Conservation (phyloP, 1,140 invertebrate genomes). For the Drepana arcuata region DNA sequence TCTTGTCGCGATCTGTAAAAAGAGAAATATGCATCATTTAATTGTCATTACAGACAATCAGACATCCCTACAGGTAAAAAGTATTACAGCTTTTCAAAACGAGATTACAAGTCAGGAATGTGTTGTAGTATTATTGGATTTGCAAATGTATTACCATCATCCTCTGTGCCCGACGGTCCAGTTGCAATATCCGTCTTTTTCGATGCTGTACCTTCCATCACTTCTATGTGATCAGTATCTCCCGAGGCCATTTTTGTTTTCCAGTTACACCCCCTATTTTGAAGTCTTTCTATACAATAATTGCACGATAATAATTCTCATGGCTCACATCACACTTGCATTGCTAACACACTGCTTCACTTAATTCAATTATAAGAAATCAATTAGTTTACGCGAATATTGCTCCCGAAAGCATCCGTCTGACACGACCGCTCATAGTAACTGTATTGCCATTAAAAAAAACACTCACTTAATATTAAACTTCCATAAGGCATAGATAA, state of each 20-base stretch:
- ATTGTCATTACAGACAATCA: background rate
- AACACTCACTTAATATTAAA: slow-evolving; percentile 1
- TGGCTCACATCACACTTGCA: slow-evolving; percentile 61
- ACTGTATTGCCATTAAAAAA: slow-evolving; percentile 37
- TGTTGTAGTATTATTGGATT: slow-evolving; percentile 27
- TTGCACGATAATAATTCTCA: slow-evolving; percentile 53
- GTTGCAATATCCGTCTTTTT: slow-evolving; percentile 48
- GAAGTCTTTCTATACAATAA: slow-evolving; percentile 41
- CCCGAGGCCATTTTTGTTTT: slow-evolving; percentile 78
- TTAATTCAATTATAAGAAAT: slow-evolving; percentile 70
- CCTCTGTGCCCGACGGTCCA: slow-evolving; percentile 44
- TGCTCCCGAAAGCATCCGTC: slow-evolving; percentile 52
- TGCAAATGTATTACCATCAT: slow-evolving; percentile 49
- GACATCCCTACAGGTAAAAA: too few relatives aligned
- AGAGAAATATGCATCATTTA: slow-evolving; percentile 26
- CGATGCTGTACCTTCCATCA: slow-evolving; percentile 52
- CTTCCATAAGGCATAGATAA: slow-evolving; percentile 4
- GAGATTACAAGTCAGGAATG: slow-evolving; percentile 24
- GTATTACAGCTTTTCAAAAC: too few relatives aligned
- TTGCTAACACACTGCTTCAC: slow-evolving; percentile 57
- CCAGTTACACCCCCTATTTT: slow-evolving; percentile 61
- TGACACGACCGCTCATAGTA: slow-evolving; percentile 62
- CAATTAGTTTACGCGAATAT: slow-evolving; percentile 64
- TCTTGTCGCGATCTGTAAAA: slow-evolving; percentile 58
- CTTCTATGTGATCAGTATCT: slow-evolving; percentile 71